Evolutionary conservation across 2,113 vertebrate genomes (phyloP).

Genomic region (Lontra canadensis): DNA sequence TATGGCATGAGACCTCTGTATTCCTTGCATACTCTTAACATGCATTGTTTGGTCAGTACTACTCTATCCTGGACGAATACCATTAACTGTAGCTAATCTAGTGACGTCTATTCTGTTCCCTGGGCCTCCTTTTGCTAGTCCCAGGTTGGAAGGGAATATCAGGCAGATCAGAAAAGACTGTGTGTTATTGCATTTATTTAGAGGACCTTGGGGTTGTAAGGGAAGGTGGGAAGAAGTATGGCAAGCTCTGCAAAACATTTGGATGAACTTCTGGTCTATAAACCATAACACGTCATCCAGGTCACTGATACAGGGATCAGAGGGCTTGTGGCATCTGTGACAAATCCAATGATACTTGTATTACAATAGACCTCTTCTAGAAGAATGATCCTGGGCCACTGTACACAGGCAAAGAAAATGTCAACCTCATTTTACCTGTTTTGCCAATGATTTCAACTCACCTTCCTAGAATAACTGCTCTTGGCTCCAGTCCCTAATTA

Average conservation of each 20-base stretch:
- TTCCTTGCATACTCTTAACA: background rate
- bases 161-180: background rate
- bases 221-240: background rate
- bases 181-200: background rate
- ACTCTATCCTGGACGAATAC: background rate
- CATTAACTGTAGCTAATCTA: background rate
- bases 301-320: background rate
- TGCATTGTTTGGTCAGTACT: background rate
- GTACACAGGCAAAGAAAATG: slow-evolving; percentile 10
- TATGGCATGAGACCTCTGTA: fast-evolving
- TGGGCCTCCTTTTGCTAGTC: background rate
- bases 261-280: background rate
- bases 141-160: background rate
- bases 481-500: background rate
- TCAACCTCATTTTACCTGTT: background rate
- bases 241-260: background rate
- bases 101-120: background rate
- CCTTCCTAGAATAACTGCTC: slow-evolving; percentile 13
- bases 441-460: slow-evolving; percentile 21
- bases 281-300: background rate
- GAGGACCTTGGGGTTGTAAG: background rate
- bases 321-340: background rate
- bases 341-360: background rate
- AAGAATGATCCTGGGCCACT: background rate
- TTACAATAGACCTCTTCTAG: background rate